Base-by-base conservation (phyloP, 2,113 vertebrate genomes). In the Symphodus melops region DNA sequence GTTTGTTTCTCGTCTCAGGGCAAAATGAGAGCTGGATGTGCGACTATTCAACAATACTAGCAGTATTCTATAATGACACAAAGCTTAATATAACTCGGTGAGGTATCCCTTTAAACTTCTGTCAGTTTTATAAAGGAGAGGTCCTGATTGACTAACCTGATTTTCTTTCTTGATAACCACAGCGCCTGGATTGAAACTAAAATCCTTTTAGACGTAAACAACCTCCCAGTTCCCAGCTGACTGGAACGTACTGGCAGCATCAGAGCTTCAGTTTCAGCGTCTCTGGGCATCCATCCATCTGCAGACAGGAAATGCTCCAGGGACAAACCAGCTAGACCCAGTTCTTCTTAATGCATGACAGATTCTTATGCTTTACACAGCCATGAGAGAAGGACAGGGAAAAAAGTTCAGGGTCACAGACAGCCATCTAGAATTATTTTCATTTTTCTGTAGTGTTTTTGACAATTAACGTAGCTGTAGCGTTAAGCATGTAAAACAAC, bases 261-360 rank as follows among this genome's bases (percentile, higher is more conserved):
- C 74, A 28, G 59, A 68, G 64, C 64, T 60, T 54, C 65, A 61
- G 78, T 64, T 72, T 79, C 60, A 67, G 46, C 72, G 63, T 86
- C 67, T 81, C 76, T 72, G 80, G 80, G 84, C 78, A 84, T 61
- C 21, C 58, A 21, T 82, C 79, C 86, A 85, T 88, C 85, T 64
- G 56, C 77, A 86, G 78, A 84, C 86, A 91, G 84, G 86, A 90
- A 91, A 85, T 8, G 56, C 82, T 89, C 63, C 33, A 1, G 76
- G 82, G 81, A 82, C 69, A 69, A 80, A 70, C 67, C 9, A 81
- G 75, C 73, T n/a, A 49, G 82, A 83, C 83, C 84, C 59, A 48
- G 73, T 79, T 81, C 56, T 42, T 72, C 69, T 59, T 83, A 87
- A 92, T 85, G 68, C 80, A 78, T 74, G 68, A 90, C 87, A 88